These are phyloP conservation scores for Epistrophe eligans DNA, from an alignment of 2,888 invertebrate genomes.

Conservation along the genomic window DNA sequence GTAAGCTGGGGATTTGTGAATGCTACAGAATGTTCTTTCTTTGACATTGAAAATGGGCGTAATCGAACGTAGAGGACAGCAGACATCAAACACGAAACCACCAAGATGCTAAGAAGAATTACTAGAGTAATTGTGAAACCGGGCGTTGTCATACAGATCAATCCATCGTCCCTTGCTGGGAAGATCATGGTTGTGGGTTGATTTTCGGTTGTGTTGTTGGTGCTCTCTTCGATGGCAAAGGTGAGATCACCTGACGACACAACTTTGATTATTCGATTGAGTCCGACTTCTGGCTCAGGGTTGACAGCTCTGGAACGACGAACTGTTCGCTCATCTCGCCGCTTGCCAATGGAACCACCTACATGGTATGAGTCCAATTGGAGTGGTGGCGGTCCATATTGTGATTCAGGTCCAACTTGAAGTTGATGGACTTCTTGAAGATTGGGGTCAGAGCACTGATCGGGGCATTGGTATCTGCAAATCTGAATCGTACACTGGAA, in stretches of 20 bases:
- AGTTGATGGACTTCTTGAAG: conserved; percentile 86
- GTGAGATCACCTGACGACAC: conserved; percentile 96
- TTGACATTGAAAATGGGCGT: conserved; percentile 87
- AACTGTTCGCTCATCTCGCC: conserved; percentile 89
- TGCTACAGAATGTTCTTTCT: conserved; percentile 83
- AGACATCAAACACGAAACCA: conserved; percentile 93
- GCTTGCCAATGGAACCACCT: conserved; percentile 87
- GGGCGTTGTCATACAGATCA: conserved; percentile 97
- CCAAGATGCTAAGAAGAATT: conserved; percentile 91
- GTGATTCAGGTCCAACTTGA: conserved; percentile 85
- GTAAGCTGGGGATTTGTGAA: conserved; percentile 83
- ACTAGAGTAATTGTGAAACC: conserved; percentile 95
- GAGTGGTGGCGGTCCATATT: conserved; percentile 89
- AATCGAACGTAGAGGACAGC: conserved; percentile 93
- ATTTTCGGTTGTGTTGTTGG: conserved; percentile 81
- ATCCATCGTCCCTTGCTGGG: conserved; percentile 88
- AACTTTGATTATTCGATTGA: conserved; percentile 94
- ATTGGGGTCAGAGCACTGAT: conserved; percentile 91
- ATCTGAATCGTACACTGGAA: conserved; percentile 98
- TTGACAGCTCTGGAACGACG: conserved; percentile 87
- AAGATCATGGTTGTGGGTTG: conserved; percentile 89
- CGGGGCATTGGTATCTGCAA: conserved; percentile 96
- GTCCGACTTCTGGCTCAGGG: conserved; percentile 93
- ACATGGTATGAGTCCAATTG: conserved; percentile 86
- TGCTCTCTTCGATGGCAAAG: conserved; percentile 90